Evolutionary conservation across 1,140 invertebrate species (phyloP).

Genomic region (Nomia melanderi): DNA sequence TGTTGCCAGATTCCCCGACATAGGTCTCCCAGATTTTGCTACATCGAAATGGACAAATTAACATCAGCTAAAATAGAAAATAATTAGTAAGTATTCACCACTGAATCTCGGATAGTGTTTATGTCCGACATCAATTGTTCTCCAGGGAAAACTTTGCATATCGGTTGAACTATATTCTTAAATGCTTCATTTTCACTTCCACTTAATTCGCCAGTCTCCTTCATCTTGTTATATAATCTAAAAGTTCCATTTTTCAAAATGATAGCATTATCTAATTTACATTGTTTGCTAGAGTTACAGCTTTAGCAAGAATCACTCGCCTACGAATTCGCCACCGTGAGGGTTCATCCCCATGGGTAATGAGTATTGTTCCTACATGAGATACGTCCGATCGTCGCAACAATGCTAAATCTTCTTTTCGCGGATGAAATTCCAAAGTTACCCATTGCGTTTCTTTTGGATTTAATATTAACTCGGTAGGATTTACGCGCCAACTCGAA

Average conservation of each 20-base stretch:
- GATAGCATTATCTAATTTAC: not conserved
- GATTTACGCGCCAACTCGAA: slow-evolving; percentile 75
- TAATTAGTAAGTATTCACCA: slow-evolving; percentile 61
- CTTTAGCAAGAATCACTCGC: slow-evolving; percentile 46
- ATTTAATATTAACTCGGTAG: slow-evolving; percentile 73
- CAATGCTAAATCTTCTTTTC: slow-evolving; percentile 72
- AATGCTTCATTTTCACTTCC: slow-evolving; percentile 72
- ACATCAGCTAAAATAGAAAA: slow-evolving; percentile 8
- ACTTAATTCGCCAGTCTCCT: slow-evolving; percentile 68
- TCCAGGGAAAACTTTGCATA: slow-evolving; percentile 74
- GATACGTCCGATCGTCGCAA: slow-evolving; percentile 68
- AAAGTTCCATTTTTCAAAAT: not conserved
- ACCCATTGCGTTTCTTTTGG: slow-evolving; percentile 72
- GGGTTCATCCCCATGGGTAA: slow-evolving; percentile 77
- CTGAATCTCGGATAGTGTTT: slow-evolving; percentile 72
- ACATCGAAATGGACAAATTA: slow-evolving; percentile 22
- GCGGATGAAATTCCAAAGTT: slow-evolving; percentile 73
- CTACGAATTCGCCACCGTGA: slow-evolving; percentile 77
- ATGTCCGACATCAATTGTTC: slow-evolving; percentile 72
- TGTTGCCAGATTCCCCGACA: slow-evolving; percentile 74
- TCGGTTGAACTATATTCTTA: slow-evolving; percentile 71
- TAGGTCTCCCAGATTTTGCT: slow-evolving; percentile 76
- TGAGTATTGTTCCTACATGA: slow-evolving; percentile 75
- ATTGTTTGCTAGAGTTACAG: not conserved
- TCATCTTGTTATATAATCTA: slow-evolving; percentile 76